A percentile compares a stretch with the other conserved stretches of the same genome.
phyloP scores from a whole-genome alignment of 2,113 vertebrate genomes.

The Opisthocomus hoazin region DNA sequence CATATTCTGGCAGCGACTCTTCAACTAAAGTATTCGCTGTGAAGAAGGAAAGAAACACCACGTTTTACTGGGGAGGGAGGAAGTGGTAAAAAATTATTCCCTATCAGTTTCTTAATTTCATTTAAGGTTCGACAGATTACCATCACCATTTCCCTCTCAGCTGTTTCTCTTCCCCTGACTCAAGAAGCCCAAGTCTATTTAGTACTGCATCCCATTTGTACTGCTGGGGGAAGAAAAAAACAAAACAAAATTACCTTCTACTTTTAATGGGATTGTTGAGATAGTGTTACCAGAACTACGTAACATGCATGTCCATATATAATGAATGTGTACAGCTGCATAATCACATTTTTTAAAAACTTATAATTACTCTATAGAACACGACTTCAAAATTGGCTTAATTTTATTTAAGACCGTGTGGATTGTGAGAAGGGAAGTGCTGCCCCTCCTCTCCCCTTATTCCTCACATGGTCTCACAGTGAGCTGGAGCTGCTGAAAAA shows the following conservation, averaged over 20 bases:
- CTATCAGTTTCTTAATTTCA: not conserved
- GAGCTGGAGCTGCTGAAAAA: not conserved
- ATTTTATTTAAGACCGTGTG: not conserved
- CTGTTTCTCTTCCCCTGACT: not conserved
- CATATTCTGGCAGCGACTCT: rapidly evolving
- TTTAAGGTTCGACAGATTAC: not conserved
- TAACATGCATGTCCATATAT: not conserved
- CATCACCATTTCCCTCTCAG: not conserved
- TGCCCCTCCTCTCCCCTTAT: not conserved
- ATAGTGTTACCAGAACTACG: not conserved
- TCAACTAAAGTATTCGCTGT: not conserved
- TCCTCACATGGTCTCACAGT: not conserved
- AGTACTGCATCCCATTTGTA: not conserved
- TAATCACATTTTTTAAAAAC: not conserved
- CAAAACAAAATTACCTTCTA: not conserved
- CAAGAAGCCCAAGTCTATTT: not conserved
- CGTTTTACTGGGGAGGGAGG: not conserved
- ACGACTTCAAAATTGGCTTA: not conserved
- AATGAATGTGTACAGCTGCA: not conserved
- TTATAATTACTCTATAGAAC: not conserved
- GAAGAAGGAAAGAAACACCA: not conserved
- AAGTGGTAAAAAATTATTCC: not conserved
- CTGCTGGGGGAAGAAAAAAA: not conserved
- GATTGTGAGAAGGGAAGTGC: not conserved
- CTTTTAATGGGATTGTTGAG: not conserved